These are phyloP conservation scores for Brienomyrus longianalis DNA, from an alignment of 2,113 vertebrate genomes.

Conservation along the genomic window DNA sequence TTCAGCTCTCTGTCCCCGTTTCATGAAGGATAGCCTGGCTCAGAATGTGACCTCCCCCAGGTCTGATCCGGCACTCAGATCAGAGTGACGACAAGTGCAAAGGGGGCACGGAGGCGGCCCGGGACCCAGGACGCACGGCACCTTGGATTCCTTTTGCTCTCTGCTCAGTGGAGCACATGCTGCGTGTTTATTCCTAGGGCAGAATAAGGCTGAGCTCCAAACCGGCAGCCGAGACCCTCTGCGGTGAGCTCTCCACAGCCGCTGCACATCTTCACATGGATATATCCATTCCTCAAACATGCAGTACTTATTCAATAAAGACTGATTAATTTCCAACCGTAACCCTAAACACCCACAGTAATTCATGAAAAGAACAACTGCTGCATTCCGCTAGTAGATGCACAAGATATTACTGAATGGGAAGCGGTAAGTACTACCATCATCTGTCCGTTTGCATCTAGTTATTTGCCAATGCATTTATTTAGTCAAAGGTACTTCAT, in stretches of 20 bases:
- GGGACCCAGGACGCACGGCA: slow-evolving; percentile 18
- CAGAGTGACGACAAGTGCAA: slow-evolving; percentile 30
- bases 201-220: background rate
- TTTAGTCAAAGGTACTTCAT: background rate
- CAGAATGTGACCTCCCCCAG: slow-evolving; percentile 28
- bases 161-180: slow-evolving; percentile 18
- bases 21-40: background rate
- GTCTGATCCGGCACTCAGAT: slow-evolving; percentile 25
- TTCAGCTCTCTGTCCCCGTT: background rate
- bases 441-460: background rate
- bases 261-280: background rate
- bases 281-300: background rate
- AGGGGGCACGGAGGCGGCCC: slow-evolving; percentile 15
- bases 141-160: slow-evolving; percentile 31
- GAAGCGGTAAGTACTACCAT: background rate
- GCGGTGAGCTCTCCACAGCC: background rate
- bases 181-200: background rate
- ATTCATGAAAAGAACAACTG: background rate
- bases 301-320: background rate
- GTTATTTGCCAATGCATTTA: background rate
- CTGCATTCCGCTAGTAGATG: background rate
- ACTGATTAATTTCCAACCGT: background rate
- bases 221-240: background rate
- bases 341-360: background rate
- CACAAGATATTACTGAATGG: background rate